Evolutionary conservation across 92 coral and sea anemone species (phyloP), one percentile per base, ranked within the genome.

Genomic region (Zoanthus sociatus): DNA sequence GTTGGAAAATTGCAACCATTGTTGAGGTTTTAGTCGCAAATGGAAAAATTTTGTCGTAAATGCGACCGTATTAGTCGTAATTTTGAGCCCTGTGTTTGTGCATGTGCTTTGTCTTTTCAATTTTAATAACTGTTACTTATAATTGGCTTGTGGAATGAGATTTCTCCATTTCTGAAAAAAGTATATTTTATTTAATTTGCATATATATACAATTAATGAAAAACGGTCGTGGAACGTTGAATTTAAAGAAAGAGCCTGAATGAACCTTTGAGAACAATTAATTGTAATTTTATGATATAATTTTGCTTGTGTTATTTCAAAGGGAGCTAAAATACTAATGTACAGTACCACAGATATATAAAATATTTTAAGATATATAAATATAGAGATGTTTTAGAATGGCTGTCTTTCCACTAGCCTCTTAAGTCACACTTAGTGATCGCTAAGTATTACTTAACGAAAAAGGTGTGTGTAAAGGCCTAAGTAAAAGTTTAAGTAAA

Each of bases 91-190:
- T 26, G 53, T 48, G 53, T 48, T 48, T 48, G 53, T 48, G 53
- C 53, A 48, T 48, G 53, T 48, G 53, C 53, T 48, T 48, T 56
- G 13, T 56, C 64, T 9, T 56, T 56, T 56, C 16, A 56, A 56
- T 56, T 56, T 56, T n/a, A 56, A 2, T 56, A 56, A 56, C 64
- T 56, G 64, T 56, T 56, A 56, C 4, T 56, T 56, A 4, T 56
- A 56, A 56, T 56, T 56, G 64, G 64, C 64, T 56, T 56, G n/a
- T 56, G 64, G 64, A 56, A 56, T 56, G 64, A 56, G 64, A 56
- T 56, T 56, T 56, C 64, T 56, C 13, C 64, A 56, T 56, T 56
- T 56, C 64, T 56, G 64, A 56, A 56, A 56, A 56, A 56, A 56
- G 64, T 56, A 56, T 56, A 15, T 56, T 56, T 8, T 56, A 56